Evolutionary conservation across 2,888 invertebrate genomes (phyloP), one percentile per base, ranked within the genome.

Genomic region (Timema cristinae): DNA sequence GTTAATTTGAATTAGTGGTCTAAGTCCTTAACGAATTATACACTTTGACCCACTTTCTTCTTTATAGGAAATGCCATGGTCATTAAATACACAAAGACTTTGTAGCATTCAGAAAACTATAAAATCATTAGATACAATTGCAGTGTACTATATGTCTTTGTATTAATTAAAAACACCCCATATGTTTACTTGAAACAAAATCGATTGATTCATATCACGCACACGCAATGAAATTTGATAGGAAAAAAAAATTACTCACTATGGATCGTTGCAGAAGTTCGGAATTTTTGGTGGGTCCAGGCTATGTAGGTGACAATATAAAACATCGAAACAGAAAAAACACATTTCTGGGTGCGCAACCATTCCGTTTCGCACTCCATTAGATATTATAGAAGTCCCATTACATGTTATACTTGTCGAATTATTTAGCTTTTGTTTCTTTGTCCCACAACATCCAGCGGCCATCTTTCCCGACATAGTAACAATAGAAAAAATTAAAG

Each of bases 311-410:
- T 97, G 95, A 84, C 92, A 91, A 84, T 97, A 93, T 77, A 99
- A 90, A 79, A 98, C 97, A 86, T 99, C 98, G 87, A 98, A 99
- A 89, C 99, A 99, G 86, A 94, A 98, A 87, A 93, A 95, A 83
- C 97, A 97, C 98, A 99, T 99, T 83, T 98, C 97, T 76, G 93
- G 92, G 82, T 91, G 89, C 78, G 94, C 95, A 77, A 96, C 91
- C 81, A 84, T 82, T 71, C 84, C 84, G 78, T 86, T 87, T 75
- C 81, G 81, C 76, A 83, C 80, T 71, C 83, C 83, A 78, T 84
- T 84, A 81, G 81, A 78, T 81, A 81, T 76, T 81, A 79, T 76
- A 80, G 81, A 81, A 79, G 85, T 84, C 82, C 88, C 86, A 78
- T 88, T 88, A 80, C 87, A 85, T 78, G 84, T 84, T 78, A 87